Percentiles rank a stretch among this genome's conserved stretches.
These are phyloP conservation scores for Nycticorax nycticorax DNA, from an alignment of 2,113 vertebrate genomes.

Conservation along the genomic window DNA sequence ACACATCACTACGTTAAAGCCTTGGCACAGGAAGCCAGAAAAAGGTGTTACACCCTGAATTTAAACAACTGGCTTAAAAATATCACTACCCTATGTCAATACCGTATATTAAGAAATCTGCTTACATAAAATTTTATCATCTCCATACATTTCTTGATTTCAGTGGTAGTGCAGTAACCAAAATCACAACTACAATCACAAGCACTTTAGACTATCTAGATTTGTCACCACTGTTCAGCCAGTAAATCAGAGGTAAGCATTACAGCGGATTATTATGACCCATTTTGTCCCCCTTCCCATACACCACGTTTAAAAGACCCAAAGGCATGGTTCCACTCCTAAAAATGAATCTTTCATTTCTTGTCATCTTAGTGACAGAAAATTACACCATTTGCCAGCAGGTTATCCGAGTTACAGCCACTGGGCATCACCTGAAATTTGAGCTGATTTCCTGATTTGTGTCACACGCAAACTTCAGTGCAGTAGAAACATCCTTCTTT, in stretches of 20 bases:
- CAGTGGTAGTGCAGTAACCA: background rate
- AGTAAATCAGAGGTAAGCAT: background rate
- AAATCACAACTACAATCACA: background rate
- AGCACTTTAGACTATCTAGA: background rate
- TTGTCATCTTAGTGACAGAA: background rate
- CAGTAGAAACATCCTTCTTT: background rate
- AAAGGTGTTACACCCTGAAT: background rate
- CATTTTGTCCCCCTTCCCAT: background rate
- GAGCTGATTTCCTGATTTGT: background rate
- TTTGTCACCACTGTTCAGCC: background rate
- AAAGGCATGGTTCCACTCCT: background rate
- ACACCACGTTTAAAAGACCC: background rate
- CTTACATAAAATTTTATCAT: background rate
- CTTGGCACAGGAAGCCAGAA: background rate
- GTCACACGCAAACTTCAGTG: background rate
- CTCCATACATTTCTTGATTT: background rate
- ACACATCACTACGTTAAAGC: fast-evolving
- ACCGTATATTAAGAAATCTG: background rate
- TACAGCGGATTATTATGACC: background rate
- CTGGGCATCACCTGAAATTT: background rate
- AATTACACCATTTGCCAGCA: background rate
- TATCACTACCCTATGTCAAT: background rate
- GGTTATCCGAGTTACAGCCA: background rate
- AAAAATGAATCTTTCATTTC: background rate
- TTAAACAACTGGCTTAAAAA: background rate